Evolutionary conservation across 2,113 vertebrate species (phyloP), one percentile per base, ranked within the genome.

Genomic region (Centropus bengalensis): DNA sequence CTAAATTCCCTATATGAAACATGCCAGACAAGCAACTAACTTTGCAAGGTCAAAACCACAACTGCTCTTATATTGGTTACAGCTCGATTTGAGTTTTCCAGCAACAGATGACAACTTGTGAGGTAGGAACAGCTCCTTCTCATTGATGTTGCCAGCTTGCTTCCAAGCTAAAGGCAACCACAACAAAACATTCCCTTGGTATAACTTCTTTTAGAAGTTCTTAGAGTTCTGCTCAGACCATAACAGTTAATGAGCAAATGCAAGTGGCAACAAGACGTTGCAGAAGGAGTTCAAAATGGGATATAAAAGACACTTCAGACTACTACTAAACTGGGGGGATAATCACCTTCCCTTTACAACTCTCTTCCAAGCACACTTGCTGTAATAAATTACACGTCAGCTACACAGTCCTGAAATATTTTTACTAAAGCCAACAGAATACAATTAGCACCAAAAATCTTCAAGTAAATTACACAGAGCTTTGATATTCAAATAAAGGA

Each of bases 401-500:
- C 52, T 33, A 78, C 16, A 23, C 0, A 2, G 17, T 4, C 58
- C 33, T 70, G 14, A 91, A 85, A 52, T 67, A 42, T 10, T 70
- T 86, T 59, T n/a, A 74, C 51, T 51, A 8, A 88, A 71, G 52
- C 47, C 51, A 81, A 71, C 42, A 88, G 44, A 89, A 54, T 3
- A 59, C 22, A 91, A 76, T 56, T 89, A 91, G 68, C 69, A 66
- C 59, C 15, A 60, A 66, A 56, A 79, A 88, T 52, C 44, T 68
- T 55, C 56, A 47, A 49, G 70, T 67, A 30, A 85, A 58, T 88
- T 80, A 64, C 89, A 73, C 7, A 55, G 51, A 54, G 47, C 66
- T 93, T 58, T 75, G 32, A 20, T 60, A 83, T 76, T 74, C 67
- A 94, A 85, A 93, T 63, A 79, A 90, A 88, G 64, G 33, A 86